Percentiles rank a stretch among this genome's conserved stretches.
Evolutionary conservation across 2,888 invertebrate genomes (phyloP).

Genomic region (Colletes collaris): DNA sequence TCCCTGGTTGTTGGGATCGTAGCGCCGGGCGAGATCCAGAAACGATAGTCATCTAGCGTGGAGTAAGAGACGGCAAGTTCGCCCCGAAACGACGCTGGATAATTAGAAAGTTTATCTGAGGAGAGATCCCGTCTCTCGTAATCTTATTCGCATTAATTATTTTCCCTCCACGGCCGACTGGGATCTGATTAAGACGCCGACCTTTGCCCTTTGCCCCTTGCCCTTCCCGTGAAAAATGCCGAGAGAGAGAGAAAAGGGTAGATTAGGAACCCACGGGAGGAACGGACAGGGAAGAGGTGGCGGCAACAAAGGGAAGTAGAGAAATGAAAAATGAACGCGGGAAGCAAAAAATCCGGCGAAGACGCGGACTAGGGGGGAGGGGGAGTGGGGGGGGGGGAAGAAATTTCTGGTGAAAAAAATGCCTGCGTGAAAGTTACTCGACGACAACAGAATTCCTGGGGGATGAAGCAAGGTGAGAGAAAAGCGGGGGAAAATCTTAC

Average conservation of each 20-base stretch:
- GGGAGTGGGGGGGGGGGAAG: not conserved
- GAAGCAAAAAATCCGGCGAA: constrained; percentile 1
- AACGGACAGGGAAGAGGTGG: not conserved
- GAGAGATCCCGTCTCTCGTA: constrained; percentile 64
- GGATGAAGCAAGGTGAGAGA: not conserved
- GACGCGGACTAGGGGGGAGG: not conserved
- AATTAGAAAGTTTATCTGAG: constrained; percentile 75
- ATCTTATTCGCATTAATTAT: constrained; percentile 74
- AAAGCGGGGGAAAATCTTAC: constrained; percentile 9
- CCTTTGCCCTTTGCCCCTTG: not conserved
- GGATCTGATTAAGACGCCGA: constrained; percentile 61
- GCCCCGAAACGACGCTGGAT: constrained; percentile 59
- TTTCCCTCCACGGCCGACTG: constrained; percentile 49
- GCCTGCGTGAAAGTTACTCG: constrained; percentile 35
- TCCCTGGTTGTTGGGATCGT: not conserved
- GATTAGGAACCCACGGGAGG: constrained; percentile 43
- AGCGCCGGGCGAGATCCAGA: constrained; percentile 30
- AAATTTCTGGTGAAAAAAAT: constrained; percentile 15
- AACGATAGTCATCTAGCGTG: constrained; percentile 48
- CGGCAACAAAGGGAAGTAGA: constrained; percentile 4
- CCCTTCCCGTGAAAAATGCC: constrained; percentile 41
- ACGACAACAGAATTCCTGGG: not conserved
- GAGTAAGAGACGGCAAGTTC: constrained; percentile 31
- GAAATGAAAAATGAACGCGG: constrained; percentile 11
- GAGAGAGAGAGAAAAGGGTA: constrained; percentile 41